Evolutionary conservation across 2,797 vertebrate genomes (phyloP).

Genomic region (Pteronotus mesoamericanus): DNA sequence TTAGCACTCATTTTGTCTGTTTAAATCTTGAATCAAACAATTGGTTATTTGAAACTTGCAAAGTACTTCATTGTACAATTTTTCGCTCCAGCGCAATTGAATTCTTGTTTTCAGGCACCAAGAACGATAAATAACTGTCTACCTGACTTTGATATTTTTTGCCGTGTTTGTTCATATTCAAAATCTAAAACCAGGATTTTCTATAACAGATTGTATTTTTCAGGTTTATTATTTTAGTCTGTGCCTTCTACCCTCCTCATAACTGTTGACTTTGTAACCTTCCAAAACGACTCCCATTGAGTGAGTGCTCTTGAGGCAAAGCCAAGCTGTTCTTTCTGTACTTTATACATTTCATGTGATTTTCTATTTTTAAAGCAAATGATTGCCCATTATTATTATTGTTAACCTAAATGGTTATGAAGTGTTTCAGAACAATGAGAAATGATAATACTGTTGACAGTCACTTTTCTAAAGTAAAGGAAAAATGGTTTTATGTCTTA

Average conservation of each 20-base stretch:
- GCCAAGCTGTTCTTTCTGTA: background rate
- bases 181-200: background rate
- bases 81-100: background rate
- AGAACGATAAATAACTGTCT: background rate
- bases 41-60: background rate
- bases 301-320: background rate
- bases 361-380: constrained; percentile 25
- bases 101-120: background rate
- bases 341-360: background rate
- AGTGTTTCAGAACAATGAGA: background rate
- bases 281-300: background rate
- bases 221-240: background rate
- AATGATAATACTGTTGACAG: background rate
- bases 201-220: background rate
- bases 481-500: background rate
- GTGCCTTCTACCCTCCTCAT: background rate
- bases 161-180: background rate
- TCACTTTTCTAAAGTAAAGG: background rate
- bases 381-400: background rate
- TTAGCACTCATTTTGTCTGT: constrained; percentile 8
- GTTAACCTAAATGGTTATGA: background rate
- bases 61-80: background rate
- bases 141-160: background rate
- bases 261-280: background rate
- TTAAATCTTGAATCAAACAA: constrained; percentile 14